Base-by-base conservation (phyloP, 2,888 invertebrate species). In the Ochlodes sylvanus region DNA sequence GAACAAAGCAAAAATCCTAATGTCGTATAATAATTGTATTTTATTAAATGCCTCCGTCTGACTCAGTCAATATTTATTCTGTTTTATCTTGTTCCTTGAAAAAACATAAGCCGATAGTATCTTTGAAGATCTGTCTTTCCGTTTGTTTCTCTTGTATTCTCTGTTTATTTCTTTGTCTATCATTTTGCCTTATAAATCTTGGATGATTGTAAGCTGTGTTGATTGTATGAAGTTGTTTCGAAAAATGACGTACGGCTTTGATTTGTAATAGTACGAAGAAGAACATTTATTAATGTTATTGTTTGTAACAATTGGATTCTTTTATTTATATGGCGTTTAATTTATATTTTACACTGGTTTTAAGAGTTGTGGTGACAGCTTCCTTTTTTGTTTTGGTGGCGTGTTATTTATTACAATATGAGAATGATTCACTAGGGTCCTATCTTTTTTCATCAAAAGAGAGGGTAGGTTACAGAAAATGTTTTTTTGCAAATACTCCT, bases 91-190 rank as follows among this genome's bases (percentile, higher is more conserved):
- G 21, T 27, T 27, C 21, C 21, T 50, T 50, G 50, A 50, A 50
- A 21, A 50, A 50, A 50, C 50, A 50, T 50, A 50, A 19, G 19
- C 19, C 19, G 50, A 50, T 50, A 50, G 50, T 50, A 50, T 50
- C 50, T 50, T 50, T 50, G 50, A 50, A 47, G 19, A 14, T 50
- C 6, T 50, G 19, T 50, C 19, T 47, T 50, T 50, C 50, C 50
- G 14, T 50, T 50, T 50, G 50, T 17, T 50, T 10, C 19, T 19
- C 9, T 19, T 19, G 50, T 50, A 19, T 1, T 50, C 19, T 19
- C 19, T 50, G 3, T 50, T 50, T 50, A 50, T 50, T 50, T 50
- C 50, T 50, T 50, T 50, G 50, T 50, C 50, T 50, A 50, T 50
- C 50, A 50, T 19, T 19, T 50, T 19, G 12, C 19, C 19, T 10